These are phyloP conservation scores for Allygus modestus DNA, from an alignment of 2,888 invertebrate species.

Conservation along the genomic window DNA sequence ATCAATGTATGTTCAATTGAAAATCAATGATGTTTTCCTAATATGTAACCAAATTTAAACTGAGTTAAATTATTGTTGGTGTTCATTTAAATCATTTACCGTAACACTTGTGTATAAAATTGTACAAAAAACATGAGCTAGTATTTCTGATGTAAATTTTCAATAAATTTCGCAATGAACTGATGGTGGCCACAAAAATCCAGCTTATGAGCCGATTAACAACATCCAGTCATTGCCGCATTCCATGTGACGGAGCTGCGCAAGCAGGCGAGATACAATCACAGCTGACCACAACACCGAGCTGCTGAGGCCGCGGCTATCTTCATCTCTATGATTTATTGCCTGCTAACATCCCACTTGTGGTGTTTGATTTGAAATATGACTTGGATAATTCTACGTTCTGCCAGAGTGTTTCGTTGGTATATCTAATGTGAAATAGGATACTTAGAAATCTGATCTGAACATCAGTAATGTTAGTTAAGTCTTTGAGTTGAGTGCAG, in stretches of 20 bases:
- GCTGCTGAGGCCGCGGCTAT: background rate
- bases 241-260: background rate
- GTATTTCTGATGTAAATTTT: no score
- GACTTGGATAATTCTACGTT: background rate
- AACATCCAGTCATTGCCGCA: background rate
- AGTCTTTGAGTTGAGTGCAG: no score
- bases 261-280: background rate
- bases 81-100: no score
- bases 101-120: no score
- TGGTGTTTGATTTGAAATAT: background rate
- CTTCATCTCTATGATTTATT: slow-evolving; percentile 21
- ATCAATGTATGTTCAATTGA: no score
- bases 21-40: no score
- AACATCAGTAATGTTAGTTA: background rate
- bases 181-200: no score
- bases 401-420: background rate
- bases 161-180: no score
- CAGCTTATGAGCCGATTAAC: no score
- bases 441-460: background rate
- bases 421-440: background rate
- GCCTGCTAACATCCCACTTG: slow-evolving; percentile 37
- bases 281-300: background rate
- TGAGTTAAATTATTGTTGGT: no score
- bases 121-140: no score
- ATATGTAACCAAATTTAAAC: no score